These are phyloP conservation scores for Arenaria interpres DNA, from an alignment of 2,113 vertebrate species.

Conservation along the genomic window DNA sequence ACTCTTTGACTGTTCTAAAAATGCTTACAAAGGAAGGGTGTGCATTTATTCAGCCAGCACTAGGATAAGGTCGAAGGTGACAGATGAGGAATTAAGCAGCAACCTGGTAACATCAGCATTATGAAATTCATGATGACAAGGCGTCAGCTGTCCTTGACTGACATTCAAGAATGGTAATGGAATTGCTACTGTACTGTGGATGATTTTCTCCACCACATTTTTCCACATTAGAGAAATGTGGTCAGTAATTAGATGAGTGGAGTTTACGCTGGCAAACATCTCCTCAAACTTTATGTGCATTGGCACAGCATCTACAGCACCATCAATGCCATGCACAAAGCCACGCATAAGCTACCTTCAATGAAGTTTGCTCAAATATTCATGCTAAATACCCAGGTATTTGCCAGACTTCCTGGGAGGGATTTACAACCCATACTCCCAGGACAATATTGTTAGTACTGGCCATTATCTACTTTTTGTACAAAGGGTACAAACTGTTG, in stretches of 20 bases:
- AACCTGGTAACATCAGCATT: neutral
- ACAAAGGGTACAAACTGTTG: constrained; percentile 8
- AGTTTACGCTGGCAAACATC: neutral
- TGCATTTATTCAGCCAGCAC: neutral
- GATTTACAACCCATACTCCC: neutral
- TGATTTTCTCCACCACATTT: neutral
- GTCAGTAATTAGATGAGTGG: neutral
- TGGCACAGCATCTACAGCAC: neutral
- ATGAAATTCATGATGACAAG: neutral
- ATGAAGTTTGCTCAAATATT: neutral
- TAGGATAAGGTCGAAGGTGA: neutral
- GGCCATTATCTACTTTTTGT: neutral
- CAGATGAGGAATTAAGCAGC: neutral
- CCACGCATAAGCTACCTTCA: neutral
- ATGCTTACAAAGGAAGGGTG: neutral
- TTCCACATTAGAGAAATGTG: neutral
- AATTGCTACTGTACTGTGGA: neutral
- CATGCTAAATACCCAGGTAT: neutral
- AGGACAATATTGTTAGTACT: neutral
- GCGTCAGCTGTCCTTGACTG: neutral
- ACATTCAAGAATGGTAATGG: neutral
- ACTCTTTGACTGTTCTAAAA: neutral
- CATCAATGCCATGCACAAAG: neutral
- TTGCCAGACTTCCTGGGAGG: neutral
- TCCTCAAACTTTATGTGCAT: neutral